Percentiles rank a stretch among this genome's conserved stretches.
These are phyloP conservation scores for Chymomyza costata DNA, from an alignment of 1,140 invertebrate species.

Conservation along the genomic window DNA sequence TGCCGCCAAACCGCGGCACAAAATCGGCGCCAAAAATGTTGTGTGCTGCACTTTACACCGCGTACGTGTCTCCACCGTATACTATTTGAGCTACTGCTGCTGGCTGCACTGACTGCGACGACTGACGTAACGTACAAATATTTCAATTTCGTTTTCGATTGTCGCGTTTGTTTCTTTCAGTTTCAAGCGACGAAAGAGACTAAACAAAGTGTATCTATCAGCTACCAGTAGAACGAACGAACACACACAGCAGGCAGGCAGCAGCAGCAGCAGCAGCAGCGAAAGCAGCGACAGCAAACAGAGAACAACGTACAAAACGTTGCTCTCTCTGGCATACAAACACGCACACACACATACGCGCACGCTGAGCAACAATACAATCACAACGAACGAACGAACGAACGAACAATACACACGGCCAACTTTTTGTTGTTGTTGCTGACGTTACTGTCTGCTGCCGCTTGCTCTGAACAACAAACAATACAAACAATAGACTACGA, in stretches of 20 bases:
- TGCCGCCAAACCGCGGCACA: constrained; percentile 3
- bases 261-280: constrained; percentile 10
- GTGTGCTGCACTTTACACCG: constrained; percentile 18
- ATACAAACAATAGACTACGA: constrained; percentile 68
- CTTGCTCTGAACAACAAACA: constrained; percentile 72
- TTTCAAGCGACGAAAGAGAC: constrained; percentile 70
- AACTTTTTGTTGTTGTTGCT: constrained; percentile 18
- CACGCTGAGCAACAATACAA: constrained; percentile 39
- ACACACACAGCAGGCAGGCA: constrained; percentile 28
- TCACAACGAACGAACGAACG: constrained; percentile 10
- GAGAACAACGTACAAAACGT: constrained; percentile 56
- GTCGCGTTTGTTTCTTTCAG: constrained; percentile 66
- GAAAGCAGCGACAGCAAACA: constrained; percentile 52
- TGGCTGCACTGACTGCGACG: constrained; percentile 5
- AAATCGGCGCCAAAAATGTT: constrained; percentile 61
- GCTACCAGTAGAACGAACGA: constrained; percentile 58
- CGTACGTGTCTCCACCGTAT: constrained; percentile 8
- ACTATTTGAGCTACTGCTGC: constrained; percentile 6
- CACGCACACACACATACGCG: constrained; percentile 14
- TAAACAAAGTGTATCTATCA: constrained; percentile 66
- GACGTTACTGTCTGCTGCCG: no score
- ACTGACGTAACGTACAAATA: constrained; percentile 67
- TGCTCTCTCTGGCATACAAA: constrained; percentile 9
- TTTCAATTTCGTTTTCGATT: constrained; percentile 47
- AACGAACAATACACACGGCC: not conserved